Evolutionary conservation across 1,140 invertebrate species (phyloP), one percentile per base, ranked within the genome.

Genomic region (Drosophila jambulina): DNA sequence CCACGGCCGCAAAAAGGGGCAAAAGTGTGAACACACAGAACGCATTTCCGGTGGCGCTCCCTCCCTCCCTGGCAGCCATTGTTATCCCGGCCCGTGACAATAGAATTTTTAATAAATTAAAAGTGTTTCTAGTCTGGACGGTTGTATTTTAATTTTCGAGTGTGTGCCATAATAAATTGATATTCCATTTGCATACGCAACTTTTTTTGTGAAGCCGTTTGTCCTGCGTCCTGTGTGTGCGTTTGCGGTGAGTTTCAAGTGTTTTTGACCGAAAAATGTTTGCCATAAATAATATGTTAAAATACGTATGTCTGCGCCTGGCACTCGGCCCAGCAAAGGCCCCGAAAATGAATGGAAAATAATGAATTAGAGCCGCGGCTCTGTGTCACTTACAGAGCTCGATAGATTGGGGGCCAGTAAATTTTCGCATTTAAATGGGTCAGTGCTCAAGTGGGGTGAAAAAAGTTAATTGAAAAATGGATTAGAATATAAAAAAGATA

Each of bases 41-140:
- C 78, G 76, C 61, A 83, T 76, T 46, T 65, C 61, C 43, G 27
- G 19, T 48, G 29, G 34, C 51, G 1, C 15, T 4, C 36, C 15
- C 46, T 4, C 4, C 40, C 21, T n/a, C 21, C 4, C 40, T 21
- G 4, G 49, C 29, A 53, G 61, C 68, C 78, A 86, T 86, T 86
- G 82, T 86, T 86, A 86, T 79, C 84, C 82, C 78, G 82, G 70
- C 58, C 48, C 64, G 32, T 72, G 49, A 86, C 82, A 86, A 85
- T 86, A 86, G 82, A 86, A 86, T 86, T 86, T 85, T 86, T 86
- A 84, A 86, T 86, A 86, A 86, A 86, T 86, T 78, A 79, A 86
- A 86, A 86, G 78, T 81, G 61, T 81, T 81, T 54, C 57, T 43
- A 42, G 56, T 63, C 70, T 40, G 56, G 56, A 19, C 21, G 29